Evolutionary conservation across 2,113 vertebrate genomes (phyloP), one percentile per base, ranked within the genome.

Genomic region (Mobula hypostoma): DNA sequence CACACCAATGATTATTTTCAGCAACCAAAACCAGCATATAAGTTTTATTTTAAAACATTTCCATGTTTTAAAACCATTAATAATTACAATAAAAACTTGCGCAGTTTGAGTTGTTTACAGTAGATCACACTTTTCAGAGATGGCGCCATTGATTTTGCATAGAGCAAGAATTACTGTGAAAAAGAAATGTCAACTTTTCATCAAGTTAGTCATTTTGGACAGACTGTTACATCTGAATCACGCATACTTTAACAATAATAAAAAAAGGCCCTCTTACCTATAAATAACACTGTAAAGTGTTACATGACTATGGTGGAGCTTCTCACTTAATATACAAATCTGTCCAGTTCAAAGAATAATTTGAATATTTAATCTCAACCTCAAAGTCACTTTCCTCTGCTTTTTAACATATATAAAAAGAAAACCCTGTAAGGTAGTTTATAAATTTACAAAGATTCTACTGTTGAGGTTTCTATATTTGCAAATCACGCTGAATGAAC

Each of bases 71-170:
- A 74, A 74, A 74, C 19, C 70, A 74, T 93, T 72, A 92, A 92
- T n/a, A 92, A 9, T 92, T 92, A 92, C 66, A 92, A 92, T 72
- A 92, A 70, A 63, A 32, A 58, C 19, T 72, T 92, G 90, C 40
- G 70, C 70, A 74, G 91, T 93, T 93, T 72, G 19, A 93, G 24
- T 93, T 93, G 68, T 48, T 93, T 76, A 93, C 91, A 93, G 91
- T 93, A 93, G 91, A 68, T 76, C 91, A 74, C 90, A 93, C 48
- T 72, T 93, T 93, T 93, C 91, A 93, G 48, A 29, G 91, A 93
- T 93, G 70, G 9, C 68, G 32, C 91, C 68, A 7, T 27, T 74
- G 91, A 56, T 68, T 95, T 96, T 96, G 96, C 96, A 97, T 96
- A 97, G 96, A 95, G 94, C 94, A 95, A 80, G 48, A 95, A 40